A percentile compares a stretch with the other conserved stretches of the same genome.
Evolutionary conservation across 2,113 vertebrate genomes (phyloP).

Genomic region (Eleginops maclovinus): DNA sequence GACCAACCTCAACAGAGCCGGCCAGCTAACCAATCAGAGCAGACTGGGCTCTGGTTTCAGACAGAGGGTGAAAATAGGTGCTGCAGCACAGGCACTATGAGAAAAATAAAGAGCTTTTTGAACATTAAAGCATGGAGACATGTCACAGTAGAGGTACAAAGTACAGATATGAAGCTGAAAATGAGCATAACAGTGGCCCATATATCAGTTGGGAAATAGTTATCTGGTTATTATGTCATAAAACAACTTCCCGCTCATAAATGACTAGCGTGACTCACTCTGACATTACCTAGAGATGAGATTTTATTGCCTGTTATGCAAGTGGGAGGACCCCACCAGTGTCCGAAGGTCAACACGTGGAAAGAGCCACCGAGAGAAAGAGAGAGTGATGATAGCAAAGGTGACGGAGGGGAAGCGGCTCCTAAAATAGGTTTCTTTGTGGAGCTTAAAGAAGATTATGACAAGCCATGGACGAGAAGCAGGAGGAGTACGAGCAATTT

Average conservation of each 20-base stretch:
- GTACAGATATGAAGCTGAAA: too few relatives aligned
- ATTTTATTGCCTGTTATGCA: neutral
- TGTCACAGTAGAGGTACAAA: too few relatives aligned
- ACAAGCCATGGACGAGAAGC: slow-evolving; percentile 32
- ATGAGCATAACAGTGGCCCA: too few relatives aligned
- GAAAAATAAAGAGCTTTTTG: too few relatives aligned
- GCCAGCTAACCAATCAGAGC: too few relatives aligned
- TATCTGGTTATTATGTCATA: slow-evolving; percentile 5
- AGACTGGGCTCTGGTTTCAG: too few relatives aligned
- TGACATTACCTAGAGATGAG: slow-evolving; percentile 2
- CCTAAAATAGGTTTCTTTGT: slow-evolving; percentile 6
- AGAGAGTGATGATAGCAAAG: slow-evolving; percentile 53
- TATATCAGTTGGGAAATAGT: neutral
- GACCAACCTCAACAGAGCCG: too few relatives aligned
- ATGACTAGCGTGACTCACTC: neutral
- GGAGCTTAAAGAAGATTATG: slow-evolving; percentile 3
- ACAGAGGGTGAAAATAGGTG: too few relatives aligned
- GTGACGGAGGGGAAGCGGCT: slow-evolving; percentile 37
- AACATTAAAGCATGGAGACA: too few relatives aligned
- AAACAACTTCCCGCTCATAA: slow-evolving; percentile 1
- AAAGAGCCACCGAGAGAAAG: slow-evolving; percentile 37
- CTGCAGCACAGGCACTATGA: too few relatives aligned
- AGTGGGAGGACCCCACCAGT: neutral
- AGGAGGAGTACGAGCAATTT: slow-evolving; percentile 37
- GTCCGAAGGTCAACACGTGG: slow-evolving; percentile 49